A percentile compares a stretch with the other conserved stretches of the same genome.
These are phyloP conservation scores for Megalops atlanticus DNA, from an alignment of 2,113 vertebrate species.

Conservation along the genomic window DNA sequence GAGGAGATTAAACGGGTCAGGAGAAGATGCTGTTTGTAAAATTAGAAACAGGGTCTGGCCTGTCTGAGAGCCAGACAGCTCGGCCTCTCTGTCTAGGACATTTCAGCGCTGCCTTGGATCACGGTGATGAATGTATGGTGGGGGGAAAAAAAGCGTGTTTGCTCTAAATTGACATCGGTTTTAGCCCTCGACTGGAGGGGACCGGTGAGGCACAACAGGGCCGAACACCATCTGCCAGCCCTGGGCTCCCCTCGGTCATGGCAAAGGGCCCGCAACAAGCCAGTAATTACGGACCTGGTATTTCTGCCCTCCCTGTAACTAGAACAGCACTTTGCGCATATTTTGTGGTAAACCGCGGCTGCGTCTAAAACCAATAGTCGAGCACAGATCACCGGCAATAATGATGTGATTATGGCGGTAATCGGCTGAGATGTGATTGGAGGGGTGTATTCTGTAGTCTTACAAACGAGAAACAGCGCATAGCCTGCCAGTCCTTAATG, in stretches of 20 bases:
- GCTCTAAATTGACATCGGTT: slow-evolving; percentile 2
- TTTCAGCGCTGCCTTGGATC: slow-evolving; percentile 12
- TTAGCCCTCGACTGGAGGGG: not conserved
- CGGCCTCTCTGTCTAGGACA: not conserved
- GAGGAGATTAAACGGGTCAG: slow-evolving; percentile 74
- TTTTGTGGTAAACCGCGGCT: too few species aligned
- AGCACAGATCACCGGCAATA: too few species aligned
- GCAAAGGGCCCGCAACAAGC: not conserved
- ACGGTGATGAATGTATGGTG: not conserved
- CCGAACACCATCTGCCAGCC: not conserved
- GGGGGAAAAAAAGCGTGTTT: not conserved
- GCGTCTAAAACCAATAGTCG: too few species aligned
- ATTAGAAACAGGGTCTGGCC: slow-evolving; percentile 48
- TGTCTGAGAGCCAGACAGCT: slow-evolving; percentile 11
- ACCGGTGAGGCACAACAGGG: not conserved
- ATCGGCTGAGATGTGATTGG: too few species aligned
- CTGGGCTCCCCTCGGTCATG: not conserved
- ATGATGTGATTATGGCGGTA: too few species aligned
- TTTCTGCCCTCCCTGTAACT: not conserved
- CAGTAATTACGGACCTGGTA: not conserved
- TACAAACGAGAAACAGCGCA: too few species aligned
- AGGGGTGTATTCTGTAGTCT: too few species aligned
- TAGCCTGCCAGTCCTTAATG: too few species aligned
- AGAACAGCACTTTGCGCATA: too few species aligned
- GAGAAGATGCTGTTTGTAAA: slow-evolving; percentile 67